Percentiles rank a stretch among this genome's conserved stretches.
Evolutionary conservation across 1,140 invertebrate genomes (phyloP).

Genomic region (Zaprionus davidi): DNA sequence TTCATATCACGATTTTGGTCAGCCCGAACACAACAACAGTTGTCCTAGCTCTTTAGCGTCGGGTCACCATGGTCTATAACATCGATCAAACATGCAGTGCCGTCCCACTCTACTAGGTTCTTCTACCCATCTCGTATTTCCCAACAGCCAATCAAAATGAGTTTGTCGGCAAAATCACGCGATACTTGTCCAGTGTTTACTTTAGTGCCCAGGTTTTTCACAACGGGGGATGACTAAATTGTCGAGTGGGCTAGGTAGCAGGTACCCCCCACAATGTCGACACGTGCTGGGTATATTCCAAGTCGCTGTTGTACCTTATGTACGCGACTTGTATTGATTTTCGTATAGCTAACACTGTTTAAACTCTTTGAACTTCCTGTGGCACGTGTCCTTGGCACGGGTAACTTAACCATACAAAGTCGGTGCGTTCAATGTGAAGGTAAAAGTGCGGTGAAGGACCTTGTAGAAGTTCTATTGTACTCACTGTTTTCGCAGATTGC

Average conservation of each 20-base stretch:
- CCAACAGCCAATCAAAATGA: constrained; percentile 60
- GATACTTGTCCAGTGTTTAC: constrained; percentile 64
- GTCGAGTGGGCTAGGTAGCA: not conserved
- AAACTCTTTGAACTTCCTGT: constrained; percentile 79
- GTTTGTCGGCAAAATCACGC: constrained; percentile 70
- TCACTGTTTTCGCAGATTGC: constrained; percentile 10
- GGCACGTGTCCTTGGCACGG: constrained; percentile 68
- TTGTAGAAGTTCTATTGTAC: constrained; percentile 33
- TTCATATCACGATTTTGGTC: constrained; percentile 53
- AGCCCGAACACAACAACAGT: constrained; percentile 39
- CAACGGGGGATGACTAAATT: constrained; percentile 43
- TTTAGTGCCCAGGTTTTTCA: constrained; percentile 41
- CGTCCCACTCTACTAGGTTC: not conserved
- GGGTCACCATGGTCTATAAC: constrained; percentile 36
- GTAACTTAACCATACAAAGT: constrained; percentile 57
- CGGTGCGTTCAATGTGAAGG: constrained; percentile 68
- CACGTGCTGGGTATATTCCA: constrained; percentile 61
- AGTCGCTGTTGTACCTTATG: constrained; percentile 39
- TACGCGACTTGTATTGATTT: constrained; percentile 70
- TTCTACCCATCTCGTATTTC: not conserved
- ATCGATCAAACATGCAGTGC: constrained; percentile 71
- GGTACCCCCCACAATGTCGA: constrained; percentile 35
- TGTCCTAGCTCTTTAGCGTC: constrained; percentile 43
- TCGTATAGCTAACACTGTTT: constrained; percentile 27
- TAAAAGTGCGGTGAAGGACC: constrained; percentile 53